Conservation (phyloP, 1,140 invertebrate genomes). For the Sarcophaga bullata region DNA sequence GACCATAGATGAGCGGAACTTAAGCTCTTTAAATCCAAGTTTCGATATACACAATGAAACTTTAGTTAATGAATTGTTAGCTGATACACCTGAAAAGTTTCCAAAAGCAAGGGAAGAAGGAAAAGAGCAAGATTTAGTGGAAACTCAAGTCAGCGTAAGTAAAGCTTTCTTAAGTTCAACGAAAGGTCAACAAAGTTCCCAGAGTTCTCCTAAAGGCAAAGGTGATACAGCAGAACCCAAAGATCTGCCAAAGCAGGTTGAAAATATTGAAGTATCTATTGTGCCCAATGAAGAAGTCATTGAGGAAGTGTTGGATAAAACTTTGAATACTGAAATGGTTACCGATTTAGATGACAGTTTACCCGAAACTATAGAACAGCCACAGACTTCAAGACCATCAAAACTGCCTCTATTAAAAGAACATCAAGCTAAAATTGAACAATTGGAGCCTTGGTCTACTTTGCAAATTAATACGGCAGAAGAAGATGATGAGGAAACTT, state of each 20-base stretch:
- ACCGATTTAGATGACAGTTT: slow-evolving; percentile 42
- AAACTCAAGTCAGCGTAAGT: neutral
- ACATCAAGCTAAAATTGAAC: neutral
- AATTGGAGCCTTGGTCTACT: neutral
- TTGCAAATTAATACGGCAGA: slow-evolving; percentile 40
- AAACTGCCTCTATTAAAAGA: neutral
- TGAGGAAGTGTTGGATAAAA: neutral
- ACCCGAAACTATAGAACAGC: neutral
- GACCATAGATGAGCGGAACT: slow-evolving; percentile 54
- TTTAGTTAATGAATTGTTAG: slow-evolving; percentile 40
- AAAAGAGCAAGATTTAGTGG: neutral
- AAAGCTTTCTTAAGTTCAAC: neutral
- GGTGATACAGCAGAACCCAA: neutral
- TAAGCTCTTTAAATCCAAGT: slow-evolving; percentile 44
- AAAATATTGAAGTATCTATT: neutral
- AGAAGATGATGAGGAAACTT: slow-evolving; percentile 56
- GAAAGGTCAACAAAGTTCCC: neutral
- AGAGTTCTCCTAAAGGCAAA: neutral
- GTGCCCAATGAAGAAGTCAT: neutral
- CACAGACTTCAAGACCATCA: neutral
- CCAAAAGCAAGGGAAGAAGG: too few species aligned
- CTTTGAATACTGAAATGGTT: slow-evolving; percentile 10
- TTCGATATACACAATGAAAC: slow-evolving; percentile 38
- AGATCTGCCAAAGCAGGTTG: neutral
- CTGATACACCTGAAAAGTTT: slow-evolving; percentile 44